Percentiles rank a stretch among this genome's conserved stretches.
Evolutionary conservation across 1,140 invertebrate genomes (phyloP).

Genomic region (Laupala kohalensis): DNA sequence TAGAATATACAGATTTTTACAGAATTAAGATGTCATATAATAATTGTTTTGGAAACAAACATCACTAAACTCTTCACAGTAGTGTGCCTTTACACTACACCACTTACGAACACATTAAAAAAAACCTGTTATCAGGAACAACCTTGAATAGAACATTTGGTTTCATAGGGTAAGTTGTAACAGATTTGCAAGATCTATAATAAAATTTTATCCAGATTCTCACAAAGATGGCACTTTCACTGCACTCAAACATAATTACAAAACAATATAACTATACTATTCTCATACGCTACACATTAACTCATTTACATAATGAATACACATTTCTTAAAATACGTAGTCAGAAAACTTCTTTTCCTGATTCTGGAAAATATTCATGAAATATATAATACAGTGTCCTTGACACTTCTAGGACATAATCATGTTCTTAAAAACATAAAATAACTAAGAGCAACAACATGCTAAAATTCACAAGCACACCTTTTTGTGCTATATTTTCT

Average conservation of each 20-base stretch:
- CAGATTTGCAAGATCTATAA: not conserved
- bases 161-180: not conserved
- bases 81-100: not conserved
- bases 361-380: not conserved
- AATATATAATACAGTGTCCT: not conserved
- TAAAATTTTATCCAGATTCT: not conserved
- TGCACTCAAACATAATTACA: not conserved
- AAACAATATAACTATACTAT: not conserved
- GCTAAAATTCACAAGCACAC: not conserved
- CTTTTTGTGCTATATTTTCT: not conserved
- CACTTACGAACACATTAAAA: not conserved
- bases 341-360: not conserved
- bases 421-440: not conserved
- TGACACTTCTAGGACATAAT: not conserved
- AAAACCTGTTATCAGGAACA: not conserved
- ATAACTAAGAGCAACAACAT: not conserved
- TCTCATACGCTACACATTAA: not conserved
- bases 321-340: not conserved
- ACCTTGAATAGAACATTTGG: not conserved
- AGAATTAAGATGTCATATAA: not conserved
- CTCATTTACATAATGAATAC: not conserved
- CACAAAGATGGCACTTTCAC: not conserved
- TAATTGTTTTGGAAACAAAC: not conserved
- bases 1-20: not conserved
- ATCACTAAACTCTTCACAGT: not conserved